Base-by-base conservation (phyloP, 2,113 vertebrate species). In the Passer domesticus region DNA sequence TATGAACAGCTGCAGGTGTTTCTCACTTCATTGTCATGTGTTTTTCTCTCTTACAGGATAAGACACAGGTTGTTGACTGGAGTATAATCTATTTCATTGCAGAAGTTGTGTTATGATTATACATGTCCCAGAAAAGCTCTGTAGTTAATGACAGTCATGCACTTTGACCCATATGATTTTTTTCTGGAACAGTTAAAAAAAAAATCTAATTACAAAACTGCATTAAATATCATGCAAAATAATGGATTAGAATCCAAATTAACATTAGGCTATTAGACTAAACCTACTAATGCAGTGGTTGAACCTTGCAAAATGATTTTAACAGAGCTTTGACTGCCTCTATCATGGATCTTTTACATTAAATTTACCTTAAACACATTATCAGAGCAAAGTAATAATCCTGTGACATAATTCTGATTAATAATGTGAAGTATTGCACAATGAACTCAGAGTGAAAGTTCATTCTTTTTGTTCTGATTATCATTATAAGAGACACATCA, bases 331-430 rank as follows among this genome's bases (percentile, higher is more conserved):
- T 97, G 92, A 77, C 87, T 95, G 89, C 69, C 50, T 92, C 20
- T 91, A 83, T 95, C 64, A 22, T 82, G 80, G 56, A 81, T 95
- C 87, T 97, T 95, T 95, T 97, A 90, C 86, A 94, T 94, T 96
- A 96, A 95, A 96, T 89, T 96, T 96, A 92, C 90, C 97, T 97
- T 97, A 95, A 96, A 82, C 81, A 94, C 68, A 84, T 95, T 97
- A 94, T 96, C 96, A 97, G 11, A 93, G 79, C 47, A 90, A 96
- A 96, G 64, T 73, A 92, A 95, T 96, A 96, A 93, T 83, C 64
- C 83, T 47, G 39, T 92, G 88, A 94, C 87, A 49, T 86, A 96
- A 96, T 91, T 96, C 73, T 94, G 91, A 94, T 95, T 82, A 94
- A 88, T 97, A 96, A 76, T 50, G 28, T 70, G 63, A 96, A 90